A percentile compares a stretch with the other conserved stretches of the same genome.
These are phyloP conservation scores for Pogona vitticeps DNA, from an alignment of 2,113 vertebrate species.

Conservation along the genomic window DNA sequence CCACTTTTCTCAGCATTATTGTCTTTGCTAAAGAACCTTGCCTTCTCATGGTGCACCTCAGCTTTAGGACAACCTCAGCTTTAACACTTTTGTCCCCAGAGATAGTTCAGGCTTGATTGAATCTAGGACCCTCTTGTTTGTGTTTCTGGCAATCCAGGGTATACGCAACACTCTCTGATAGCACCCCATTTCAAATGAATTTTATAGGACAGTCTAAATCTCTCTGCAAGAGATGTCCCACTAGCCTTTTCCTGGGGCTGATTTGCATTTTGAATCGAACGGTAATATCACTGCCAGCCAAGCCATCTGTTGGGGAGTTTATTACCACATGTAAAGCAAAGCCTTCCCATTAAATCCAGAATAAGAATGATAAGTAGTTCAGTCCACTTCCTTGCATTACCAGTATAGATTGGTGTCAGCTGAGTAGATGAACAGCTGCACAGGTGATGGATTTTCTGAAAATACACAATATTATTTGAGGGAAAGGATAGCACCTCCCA, in stretches of 20 bases:
- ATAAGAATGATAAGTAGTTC: conserved; percentile 23
- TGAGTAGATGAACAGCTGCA: conserved; percentile 14
- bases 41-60: no score
- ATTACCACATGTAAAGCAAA: conserved; percentile 50
- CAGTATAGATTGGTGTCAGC: conserved; percentile 31
- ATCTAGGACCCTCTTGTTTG: no score
- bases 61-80: no score
- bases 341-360: conserved; percentile 38
- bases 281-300: conserved; percentile 19
- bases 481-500: background rate
- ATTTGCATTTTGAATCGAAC: conserved; percentile 43
- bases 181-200: background rate
- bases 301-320: conserved; percentile 45
- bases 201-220: conserved; percentile 45
- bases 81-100: no score
- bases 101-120: no score
- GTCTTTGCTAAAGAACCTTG: no score
- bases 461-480: conserved; percentile 8
- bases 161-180: no score
- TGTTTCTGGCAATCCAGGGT: no score
- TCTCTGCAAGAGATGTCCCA: fast-evolving
- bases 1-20: no score
- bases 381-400: background rate
- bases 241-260: background rate
- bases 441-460: conserved; percentile 30